phyloP scores from a whole-genome alignment of 1,140 invertebrate species.

The Zelostemma sp. region DNA sequence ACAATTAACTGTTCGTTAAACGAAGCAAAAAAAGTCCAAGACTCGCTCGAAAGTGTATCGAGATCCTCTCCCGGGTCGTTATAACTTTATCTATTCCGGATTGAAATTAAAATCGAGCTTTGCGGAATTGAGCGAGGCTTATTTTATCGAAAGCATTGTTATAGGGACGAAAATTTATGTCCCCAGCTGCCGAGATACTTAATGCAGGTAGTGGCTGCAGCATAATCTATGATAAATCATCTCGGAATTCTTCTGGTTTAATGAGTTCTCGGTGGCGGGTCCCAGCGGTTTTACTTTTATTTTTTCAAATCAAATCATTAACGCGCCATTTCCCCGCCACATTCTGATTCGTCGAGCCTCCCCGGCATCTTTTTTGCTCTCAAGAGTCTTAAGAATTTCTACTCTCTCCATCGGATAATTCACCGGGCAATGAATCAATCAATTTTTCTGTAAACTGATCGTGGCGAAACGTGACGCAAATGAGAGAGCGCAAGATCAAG shows the following conservation, averaged over 20 bases:
- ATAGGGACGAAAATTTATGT: conserved; percentile 59
- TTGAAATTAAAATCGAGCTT: no score
- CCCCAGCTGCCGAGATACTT: conserved; percentile 42
- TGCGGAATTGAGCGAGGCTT: no score
- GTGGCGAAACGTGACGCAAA: neutral
- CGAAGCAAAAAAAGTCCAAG: conserved; percentile 18
- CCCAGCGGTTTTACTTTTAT: conserved; percentile 52
- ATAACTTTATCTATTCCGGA: no score
- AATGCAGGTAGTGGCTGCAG: conserved; percentile 55
- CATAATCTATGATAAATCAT: conserved; percentile 70
- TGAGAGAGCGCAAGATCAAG: conserved; percentile 14
- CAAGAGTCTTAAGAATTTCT: no score
- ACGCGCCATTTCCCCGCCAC: conserved; percentile 46
- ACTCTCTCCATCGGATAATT: no score
- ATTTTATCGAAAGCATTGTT: neutral
- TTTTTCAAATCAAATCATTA: conserved; percentile 68
- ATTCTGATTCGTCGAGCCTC: conserved; percentile 24
- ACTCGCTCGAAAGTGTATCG: neutral
- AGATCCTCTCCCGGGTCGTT: no score
- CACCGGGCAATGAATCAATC: no score
- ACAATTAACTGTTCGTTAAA: conserved; percentile 64
- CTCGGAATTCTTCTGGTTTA: conserved; percentile 63
- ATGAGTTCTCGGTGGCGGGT: conserved; percentile 68
- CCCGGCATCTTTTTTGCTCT: conserved; percentile 49
- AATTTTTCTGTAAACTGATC: no score